Percentiles rank a stretch among this genome's conserved stretches.
Evolutionary conservation across 23 tunicate genomes (phyloP).

Genomic region (Ciona savignyi): DNA sequence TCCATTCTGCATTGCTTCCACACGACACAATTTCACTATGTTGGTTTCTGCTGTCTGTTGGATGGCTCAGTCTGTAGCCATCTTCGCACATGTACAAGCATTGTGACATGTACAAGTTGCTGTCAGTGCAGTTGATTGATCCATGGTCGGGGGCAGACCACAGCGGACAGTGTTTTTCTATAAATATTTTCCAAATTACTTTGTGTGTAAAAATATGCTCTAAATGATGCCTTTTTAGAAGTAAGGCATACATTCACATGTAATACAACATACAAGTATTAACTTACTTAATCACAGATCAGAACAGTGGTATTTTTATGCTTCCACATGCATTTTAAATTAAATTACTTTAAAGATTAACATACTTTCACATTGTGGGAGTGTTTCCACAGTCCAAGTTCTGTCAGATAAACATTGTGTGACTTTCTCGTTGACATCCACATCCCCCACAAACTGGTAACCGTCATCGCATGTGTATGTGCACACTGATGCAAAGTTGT

Average conservation of each 20-base stretch:
- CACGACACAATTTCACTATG: conserved; percentile 37
- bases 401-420: conserved; percentile 19
- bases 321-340: too few relatives aligned
- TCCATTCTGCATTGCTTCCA: conserved; percentile 27
- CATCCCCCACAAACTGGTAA: conserved; percentile 20
- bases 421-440: neutral
- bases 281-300: too few relatives aligned
- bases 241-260: too few relatives aligned
- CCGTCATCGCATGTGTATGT: conserved; percentile 49
- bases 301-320: too few relatives aligned
- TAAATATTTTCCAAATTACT: too few relatives aligned
- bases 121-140: conserved; percentile 35
- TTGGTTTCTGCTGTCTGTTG: conserved; percentile 39
- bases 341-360: too few relatives aligned
- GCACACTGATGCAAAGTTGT: conserved; percentile 41
- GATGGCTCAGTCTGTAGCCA: conserved; percentile 41
- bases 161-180: conserved; percentile 38
- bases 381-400: conserved; percentile 20
- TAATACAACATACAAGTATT: too few relatives aligned
- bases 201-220: too few relatives aligned
- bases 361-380: conserved; percentile 39
- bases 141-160: conserved; percentile 37
- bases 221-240: too few relatives aligned
- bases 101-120: conserved; percentile 24
- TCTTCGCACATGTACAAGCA: conserved; percentile 44